Percentiles rank a stretch among this genome's conserved stretches.
These are phyloP conservation scores for Prionailurus viverrinus DNA, from an alignment of 2,113 vertebrate species.

Conservation along the genomic window DNA sequence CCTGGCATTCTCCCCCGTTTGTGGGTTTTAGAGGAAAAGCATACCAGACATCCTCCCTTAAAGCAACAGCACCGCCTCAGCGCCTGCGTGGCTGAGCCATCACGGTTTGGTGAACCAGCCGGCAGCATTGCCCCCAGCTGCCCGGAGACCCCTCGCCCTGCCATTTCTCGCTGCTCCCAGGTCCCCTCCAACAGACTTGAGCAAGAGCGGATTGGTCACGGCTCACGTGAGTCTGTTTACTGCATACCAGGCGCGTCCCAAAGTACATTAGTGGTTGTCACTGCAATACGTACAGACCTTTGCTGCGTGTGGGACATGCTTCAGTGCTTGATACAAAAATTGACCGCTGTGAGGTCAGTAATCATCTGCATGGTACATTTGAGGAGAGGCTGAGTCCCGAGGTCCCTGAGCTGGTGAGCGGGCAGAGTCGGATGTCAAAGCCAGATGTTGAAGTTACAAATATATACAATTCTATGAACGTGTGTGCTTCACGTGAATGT, in stretches of 20 bases:
- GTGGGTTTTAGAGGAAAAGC: neutral
- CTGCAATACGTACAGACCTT: neutral
- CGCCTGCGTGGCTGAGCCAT: neutral
- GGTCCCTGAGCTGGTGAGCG: neutral
- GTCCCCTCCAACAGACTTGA: neutral
- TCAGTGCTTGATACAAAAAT: neutral
- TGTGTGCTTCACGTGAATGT: neutral
- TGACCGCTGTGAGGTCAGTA: neutral
- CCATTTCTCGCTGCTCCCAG: fast-evolving
- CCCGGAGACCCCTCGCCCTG: too few species aligned
- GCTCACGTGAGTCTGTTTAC: neutral
- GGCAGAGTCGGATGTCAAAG: neutral
- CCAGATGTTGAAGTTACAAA: too few species aligned
- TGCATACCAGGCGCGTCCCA: neutral
- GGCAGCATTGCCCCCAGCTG: neutral
- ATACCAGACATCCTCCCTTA: neutral
- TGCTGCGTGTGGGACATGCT: fast-evolving
- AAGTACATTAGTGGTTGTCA: neutral
- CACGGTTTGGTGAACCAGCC: too few species aligned
- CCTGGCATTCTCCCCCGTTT: neutral
- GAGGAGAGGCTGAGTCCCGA: neutral
- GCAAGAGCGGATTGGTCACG: neutral
- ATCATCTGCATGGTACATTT: neutral
- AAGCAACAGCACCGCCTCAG: neutral
- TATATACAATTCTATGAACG: neutral